These are phyloP conservation scores for Parnassius glacialis DNA, from an alignment of 2,888 invertebrate genomes.

Conservation along the genomic window DNA sequence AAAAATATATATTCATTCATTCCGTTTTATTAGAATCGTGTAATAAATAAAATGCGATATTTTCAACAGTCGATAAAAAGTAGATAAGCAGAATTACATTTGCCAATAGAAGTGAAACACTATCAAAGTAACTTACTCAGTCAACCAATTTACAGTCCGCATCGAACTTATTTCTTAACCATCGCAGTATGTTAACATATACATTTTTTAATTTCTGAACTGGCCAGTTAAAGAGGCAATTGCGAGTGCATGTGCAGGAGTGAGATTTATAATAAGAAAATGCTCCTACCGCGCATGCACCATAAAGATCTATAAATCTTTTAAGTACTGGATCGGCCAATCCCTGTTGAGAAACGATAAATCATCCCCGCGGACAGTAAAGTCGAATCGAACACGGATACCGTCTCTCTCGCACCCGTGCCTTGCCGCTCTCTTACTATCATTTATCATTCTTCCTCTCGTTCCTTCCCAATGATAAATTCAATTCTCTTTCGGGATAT, in stretches of 20 bases:
- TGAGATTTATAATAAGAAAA: slow-evolving; percentile 80
- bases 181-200: slow-evolving; percentile 73
- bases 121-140: slow-evolving; percentile 55
- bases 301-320: slow-evolving; percentile 78
- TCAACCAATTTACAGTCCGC: slow-evolving; percentile 55
- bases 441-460: slow-evolving; percentile 79
- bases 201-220: slow-evolving; percentile 66
- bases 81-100: background rate
- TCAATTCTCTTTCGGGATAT: slow-evolving; percentile 79
- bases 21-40: too few species aligned
- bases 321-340: slow-evolving; percentile 77
- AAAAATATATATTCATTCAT: too few species aligned
- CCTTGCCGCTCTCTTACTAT: slow-evolving; percentile 51
- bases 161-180: slow-evolving; percentile 41
- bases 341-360: slow-evolving; percentile 80
- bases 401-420: slow-evolving; percentile 63
- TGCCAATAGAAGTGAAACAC: slow-evolving; percentile 32
- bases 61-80: too few species aligned
- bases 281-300: slow-evolving; percentile 79
- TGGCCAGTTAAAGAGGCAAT: slow-evolving; percentile 69
- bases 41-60: too few species aligned
- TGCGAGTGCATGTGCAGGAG: slow-evolving; percentile 72
- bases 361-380: slow-evolving; percentile 74
- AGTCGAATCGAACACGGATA: slow-evolving; percentile 59
- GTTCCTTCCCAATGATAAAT: slow-evolving; percentile 77